Evolutionary conservation across 2,888 invertebrate species (phyloP).

Genomic region (Nephrocerus scutellatus): DNA sequence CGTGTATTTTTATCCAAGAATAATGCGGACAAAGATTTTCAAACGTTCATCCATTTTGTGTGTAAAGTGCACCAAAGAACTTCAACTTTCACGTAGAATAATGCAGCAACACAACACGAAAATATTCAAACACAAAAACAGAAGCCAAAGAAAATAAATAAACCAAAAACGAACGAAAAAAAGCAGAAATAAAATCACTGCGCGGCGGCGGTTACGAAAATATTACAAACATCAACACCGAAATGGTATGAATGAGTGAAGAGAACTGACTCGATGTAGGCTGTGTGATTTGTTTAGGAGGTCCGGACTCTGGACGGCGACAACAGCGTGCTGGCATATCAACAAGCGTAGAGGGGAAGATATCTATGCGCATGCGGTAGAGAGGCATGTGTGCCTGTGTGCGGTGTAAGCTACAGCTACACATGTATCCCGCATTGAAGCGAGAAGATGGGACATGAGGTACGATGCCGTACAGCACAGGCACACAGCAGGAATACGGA

Average conservation of each 20-base stretch:
- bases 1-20: constrained; percentile 18
- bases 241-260: constrained; percentile 19
- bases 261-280: constrained; percentile 17
- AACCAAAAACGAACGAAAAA: too few species aligned
- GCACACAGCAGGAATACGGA: too few species aligned
- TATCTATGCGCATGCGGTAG: too few species aligned
- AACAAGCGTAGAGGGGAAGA: too few species aligned
- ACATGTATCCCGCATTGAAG: too few species aligned
- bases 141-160: too few species aligned
- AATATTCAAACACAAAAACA: too few species aligned
- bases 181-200: not conserved
- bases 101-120: constrained; percentile 2
- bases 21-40: constrained; percentile 18
- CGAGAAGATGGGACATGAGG: too few species aligned
- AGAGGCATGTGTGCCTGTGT: too few species aligned
- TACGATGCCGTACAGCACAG: too few species aligned
- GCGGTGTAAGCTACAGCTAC: too few species aligned
- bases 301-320: constrained; percentile 8
- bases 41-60: constrained; percentile 22
- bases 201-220: not conserved
- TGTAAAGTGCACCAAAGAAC: constrained; percentile 4
- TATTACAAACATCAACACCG: constrained; percentile 4
- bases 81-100: constrained; percentile 9
- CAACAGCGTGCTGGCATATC: too few species aligned
- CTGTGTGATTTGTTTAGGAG: constrained; percentile 20